Base-by-base conservation (phyloP, 2,797 vertebrate species). In the Gymnoscopelus microlampas region DNA sequence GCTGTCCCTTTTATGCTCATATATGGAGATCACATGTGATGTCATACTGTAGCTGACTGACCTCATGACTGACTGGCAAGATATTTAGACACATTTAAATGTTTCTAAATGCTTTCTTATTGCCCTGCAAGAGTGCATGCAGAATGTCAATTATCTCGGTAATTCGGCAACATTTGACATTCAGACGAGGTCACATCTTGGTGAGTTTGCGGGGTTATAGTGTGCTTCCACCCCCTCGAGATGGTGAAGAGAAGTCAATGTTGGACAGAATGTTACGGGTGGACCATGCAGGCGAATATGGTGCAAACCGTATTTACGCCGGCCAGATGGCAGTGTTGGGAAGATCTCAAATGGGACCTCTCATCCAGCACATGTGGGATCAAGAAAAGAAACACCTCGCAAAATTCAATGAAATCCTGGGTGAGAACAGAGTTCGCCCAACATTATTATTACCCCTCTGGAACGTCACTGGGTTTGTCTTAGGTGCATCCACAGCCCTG, bases 361-460 rank as follows among this genome's bases (percentile, higher is more conserved):
- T 99, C 14, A 98, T 99, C 76, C 97, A 96, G 98, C 92, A 96
- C 88, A 99, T 99, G 98, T 99, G 97, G 97, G 93, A 99, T 90
- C 97, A 99, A 85, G 97, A 99, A 87, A 99, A 98, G 91, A 88
- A 90, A 4, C 98, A 99, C 74, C 90, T 99, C 70, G 92, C 94
- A 63, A 98, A 95, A 85, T 98, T 99, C 80, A 94, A 60, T 39
- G 96, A 99, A 78, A 89, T 99, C 70, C 92, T 99, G 90, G 82
- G 95, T 10, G 88, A 94, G 0, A 94, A 96, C 77, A 90, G 97
- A 87, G 96, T 98, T 56, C 95, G 97, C 4, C 98, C 98, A 0
- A 99, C 98, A 0, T 65, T 91, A 3, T 79, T 99, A 68, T 76
- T 99, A 81, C 98, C 97, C 4, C 55, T 99, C 23, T 99, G 97